Evolutionary conservation across 2,113 vertebrate species (phyloP), one percentile per base, ranked within the genome.

Genomic region (Lophura nycthemera): DNA sequence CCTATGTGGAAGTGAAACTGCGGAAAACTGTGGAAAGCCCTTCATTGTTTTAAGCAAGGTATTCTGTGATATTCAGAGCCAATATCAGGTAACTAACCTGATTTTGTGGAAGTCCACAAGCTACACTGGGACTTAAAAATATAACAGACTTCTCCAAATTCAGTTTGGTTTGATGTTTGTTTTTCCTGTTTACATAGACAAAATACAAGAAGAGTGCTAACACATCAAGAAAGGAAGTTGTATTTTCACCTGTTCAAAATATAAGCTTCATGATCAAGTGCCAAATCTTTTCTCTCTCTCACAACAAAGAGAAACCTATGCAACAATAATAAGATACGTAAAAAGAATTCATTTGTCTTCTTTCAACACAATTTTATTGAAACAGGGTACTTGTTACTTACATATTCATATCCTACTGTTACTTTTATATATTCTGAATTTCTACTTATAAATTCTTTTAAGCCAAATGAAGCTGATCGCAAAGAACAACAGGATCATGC

Each of bases 331-430:
- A 86, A 86, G 70, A 29, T 48, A 93, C 20, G 50, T 64, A 67
- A 93, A 92, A 93, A 18, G 40, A 19, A 89, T 59, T 86, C 86
- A 52, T 50, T 50, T 50, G 48, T 86, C 88, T 91, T 89, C 19
- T 29, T 93, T 64, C 72, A 34, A 61, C 57, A 71, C 8, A 94
- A 81, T 83, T 88, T 88, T 73, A 84, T 78, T 83, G 85, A 91
- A 94, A 94, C 64, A 17, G 24, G 2, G 13, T 74, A 83, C 85
- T 70, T 93, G 36, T 86, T 80, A 66, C 64, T 94, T 93, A 91
- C 83, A 90, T 96, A 95, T 94, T 93, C 79, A 95, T 93, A 61
- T 86, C 90, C 87, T 95, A 96, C 83, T 95, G 93, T 96, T 93
- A 86, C 71, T 92, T 90, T 90, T 84, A 57, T 86, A 40, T 70